Conservation (phyloP, 2,113 vertebrate genomes). For the Melanocharis versteri region DNA sequence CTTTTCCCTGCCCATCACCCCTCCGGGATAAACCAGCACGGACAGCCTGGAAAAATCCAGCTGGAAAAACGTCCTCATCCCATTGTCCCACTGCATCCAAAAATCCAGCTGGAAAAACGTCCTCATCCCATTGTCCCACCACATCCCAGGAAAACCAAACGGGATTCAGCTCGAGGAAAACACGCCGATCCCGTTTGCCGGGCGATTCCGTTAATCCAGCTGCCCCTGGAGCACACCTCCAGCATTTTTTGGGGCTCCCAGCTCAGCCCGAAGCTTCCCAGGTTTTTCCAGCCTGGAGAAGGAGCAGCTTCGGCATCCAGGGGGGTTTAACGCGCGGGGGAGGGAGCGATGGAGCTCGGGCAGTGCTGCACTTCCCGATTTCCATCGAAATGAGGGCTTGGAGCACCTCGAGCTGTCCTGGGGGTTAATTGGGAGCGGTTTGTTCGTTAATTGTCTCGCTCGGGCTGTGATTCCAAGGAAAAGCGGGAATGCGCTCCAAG, state of each 20-base stretch:
- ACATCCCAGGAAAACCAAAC: neutral
- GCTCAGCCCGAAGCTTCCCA: neutral
- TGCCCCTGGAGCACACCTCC: neutral
- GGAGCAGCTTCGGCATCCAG: neutral
- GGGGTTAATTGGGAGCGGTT: neutral
- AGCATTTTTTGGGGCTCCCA: neutral
- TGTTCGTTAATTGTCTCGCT: neutral
- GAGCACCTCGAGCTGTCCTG: neutral
- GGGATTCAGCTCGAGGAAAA: neutral
- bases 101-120: no score
- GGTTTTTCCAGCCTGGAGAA: neutral
- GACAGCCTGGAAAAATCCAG: neutral
- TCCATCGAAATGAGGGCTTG: neutral
- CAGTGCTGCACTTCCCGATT: neutral
- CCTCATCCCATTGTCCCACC: rapidly evolving
- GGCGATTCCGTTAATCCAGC: neutral
- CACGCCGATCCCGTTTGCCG: neutral
- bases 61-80: no score
- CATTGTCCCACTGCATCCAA: rapidly evolving
- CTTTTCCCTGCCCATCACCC: neutral
- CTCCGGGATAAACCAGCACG: neutral
- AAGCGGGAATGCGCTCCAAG: neutral
- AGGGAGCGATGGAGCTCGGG: neutral
- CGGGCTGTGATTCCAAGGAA: neutral
- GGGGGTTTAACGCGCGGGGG: rapidly evolving